Evolutionary conservation across 2,888 invertebrate species (phyloP).

Genomic region (Troilus luridus): DNA sequence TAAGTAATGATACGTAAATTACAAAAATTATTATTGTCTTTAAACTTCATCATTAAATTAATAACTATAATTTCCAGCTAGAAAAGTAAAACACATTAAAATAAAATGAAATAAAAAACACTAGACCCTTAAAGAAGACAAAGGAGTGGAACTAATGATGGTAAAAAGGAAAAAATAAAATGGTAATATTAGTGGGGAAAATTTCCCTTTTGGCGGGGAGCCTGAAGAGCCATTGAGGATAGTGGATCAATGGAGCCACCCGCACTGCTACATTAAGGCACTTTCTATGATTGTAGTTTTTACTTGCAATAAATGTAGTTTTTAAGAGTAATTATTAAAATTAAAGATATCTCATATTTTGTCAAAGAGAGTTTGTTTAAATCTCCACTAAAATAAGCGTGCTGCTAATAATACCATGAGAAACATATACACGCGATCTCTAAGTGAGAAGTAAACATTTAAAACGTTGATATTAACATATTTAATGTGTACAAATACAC

Average conservation of each 20-base stretch:
- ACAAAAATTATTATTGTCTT: too few relatives aligned
- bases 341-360: not conserved
- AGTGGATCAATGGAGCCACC: constrained; percentile 60
- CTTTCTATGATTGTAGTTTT: too few relatives aligned
- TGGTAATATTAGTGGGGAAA: constrained; percentile 54
- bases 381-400: not conserved
- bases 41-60: too few relatives aligned
- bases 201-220: constrained; percentile 48
- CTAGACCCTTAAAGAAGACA: not conserved
- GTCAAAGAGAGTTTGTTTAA: not conserved
- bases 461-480: not conserved
- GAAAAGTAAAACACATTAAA: not conserved
- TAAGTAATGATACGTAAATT: too few relatives aligned
- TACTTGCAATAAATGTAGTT: too few relatives aligned
- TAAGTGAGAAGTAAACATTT: not conserved
- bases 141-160: not conserved
- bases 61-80: too few relatives aligned
- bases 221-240: constrained; percentile 59
- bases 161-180: not conserved
- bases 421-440: not conserved
- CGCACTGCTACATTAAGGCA: constrained; percentile 46
- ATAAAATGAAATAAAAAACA: not conserved
- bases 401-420: not conserved
- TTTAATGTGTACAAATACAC: too few relatives aligned
- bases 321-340: not conserved